These are phyloP conservation scores for Stictocephala bisonia DNA, from an alignment of 2,888 invertebrate species.

Conservation along the genomic window DNA sequence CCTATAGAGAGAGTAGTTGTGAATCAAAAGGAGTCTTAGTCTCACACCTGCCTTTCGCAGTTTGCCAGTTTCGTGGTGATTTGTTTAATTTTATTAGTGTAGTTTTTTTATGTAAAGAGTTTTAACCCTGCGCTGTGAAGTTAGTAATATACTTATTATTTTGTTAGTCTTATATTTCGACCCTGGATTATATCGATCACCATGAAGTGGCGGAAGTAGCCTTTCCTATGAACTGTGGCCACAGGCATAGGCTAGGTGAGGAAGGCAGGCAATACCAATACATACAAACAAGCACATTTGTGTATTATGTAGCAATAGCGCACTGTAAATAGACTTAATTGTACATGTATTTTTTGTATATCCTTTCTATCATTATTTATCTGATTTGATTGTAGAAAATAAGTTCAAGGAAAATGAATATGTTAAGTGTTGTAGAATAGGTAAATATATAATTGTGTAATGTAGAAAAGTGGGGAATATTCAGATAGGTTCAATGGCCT, in stretches of 20 bases:
- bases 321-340: too few relatives aligned
- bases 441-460: too few relatives aligned
- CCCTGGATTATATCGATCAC: slow-evolving; percentile 1
- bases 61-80: not conserved
- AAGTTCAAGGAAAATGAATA: too few relatives aligned
- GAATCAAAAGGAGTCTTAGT: not conserved
- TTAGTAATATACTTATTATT: not conserved
- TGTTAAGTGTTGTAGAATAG: too few relatives aligned
- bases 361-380: too few relatives aligned
- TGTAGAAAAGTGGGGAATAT: too few relatives aligned
- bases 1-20: not conserved
- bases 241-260: not conserved
- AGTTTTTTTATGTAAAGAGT: not conserved
- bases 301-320: too few relatives aligned
- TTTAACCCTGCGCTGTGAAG: not conserved
- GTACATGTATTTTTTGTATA: too few relatives aligned
- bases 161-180: not conserved
- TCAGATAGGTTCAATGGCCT: too few relatives aligned
- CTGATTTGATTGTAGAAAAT: too few relatives aligned
- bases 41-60: not conserved
- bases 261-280: too few relatives aligned
- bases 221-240: slow-evolving; percentile 3
- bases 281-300: too few relatives aligned
- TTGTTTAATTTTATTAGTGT: not conserved
- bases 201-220: not conserved